phyloP scores from a whole-genome alignment of 2,888 invertebrate genomes.

The Conops quadrifasciatus region DNA sequence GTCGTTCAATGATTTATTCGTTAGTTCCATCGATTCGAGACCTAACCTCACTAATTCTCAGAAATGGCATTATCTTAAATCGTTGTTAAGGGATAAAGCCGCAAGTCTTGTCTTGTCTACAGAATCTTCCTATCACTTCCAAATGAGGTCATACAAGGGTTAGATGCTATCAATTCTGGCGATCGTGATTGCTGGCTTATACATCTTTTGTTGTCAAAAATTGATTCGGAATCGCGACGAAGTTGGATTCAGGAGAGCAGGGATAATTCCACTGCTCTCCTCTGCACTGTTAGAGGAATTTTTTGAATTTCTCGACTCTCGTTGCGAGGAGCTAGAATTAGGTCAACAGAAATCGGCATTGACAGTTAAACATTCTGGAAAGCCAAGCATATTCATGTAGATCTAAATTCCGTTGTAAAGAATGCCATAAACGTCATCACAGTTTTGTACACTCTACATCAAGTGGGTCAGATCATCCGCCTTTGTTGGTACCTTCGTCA shows the following conservation, averaged over 20 bases:
- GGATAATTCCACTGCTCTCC: no score
- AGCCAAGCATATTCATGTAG: no score
- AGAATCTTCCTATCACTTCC: slow-evolving; percentile 36
- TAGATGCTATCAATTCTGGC: slow-evolving; percentile 33
- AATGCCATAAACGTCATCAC: slow-evolving; percentile 21
- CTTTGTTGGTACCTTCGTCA: background rate
- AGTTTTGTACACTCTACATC: background rate
- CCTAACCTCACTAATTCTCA: slow-evolving; percentile 35
- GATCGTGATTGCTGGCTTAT: slow-evolving; percentile 39
- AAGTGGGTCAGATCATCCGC: background rate
- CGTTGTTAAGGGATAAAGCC: slow-evolving; percentile 32
- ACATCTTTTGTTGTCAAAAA: slow-evolving; percentile 30
- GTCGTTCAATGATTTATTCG: slow-evolving; percentile 39
- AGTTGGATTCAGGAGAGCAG: slow-evolving; percentile 36
- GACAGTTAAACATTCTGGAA: no score
- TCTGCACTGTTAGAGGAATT: no score
- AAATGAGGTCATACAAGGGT: slow-evolving; percentile 40
- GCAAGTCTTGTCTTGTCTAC: slow-evolving; percentile 38
- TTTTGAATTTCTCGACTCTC: no score
- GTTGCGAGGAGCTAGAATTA: no score
- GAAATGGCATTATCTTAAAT: slow-evolving; percentile 41
- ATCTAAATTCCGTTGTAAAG: slow-evolving; percentile 26
- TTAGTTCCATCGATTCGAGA: slow-evolving; percentile 35
- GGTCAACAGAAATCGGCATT: no score
- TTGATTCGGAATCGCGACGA: slow-evolving; percentile 36